Conservation (phyloP, 1,140 invertebrate species). For the Antheraea pernyi region DNA sequence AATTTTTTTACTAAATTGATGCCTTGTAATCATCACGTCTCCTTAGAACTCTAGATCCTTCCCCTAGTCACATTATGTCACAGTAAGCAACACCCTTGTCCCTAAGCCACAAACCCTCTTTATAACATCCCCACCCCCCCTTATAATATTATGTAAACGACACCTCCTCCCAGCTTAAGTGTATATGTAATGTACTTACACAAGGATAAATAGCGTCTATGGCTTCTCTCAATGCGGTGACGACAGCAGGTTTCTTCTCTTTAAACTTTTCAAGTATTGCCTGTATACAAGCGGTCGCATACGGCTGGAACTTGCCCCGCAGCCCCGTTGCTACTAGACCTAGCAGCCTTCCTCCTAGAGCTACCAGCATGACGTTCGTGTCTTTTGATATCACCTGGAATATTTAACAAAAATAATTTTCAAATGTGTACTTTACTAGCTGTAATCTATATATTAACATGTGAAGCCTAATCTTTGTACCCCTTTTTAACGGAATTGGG, state of each 20-base stretch:
- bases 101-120: too few relatives aligned
- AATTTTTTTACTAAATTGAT: too few relatives aligned
- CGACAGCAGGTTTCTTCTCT: constrained; percentile 97
- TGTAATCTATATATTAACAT: too few relatives aligned
- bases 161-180: neutral
- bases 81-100: too few relatives aligned
- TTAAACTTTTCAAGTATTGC: constrained; percentile 97
- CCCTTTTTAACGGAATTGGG: too few relatives aligned
- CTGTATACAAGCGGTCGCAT: constrained; percentile 89
- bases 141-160: neutral
- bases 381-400: constrained; percentile 93
- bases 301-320: constrained; percentile 92
- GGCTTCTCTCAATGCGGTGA: constrained; percentile 91
- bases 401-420: neutral
- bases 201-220: constrained; percentile 93
- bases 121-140: too few relatives aligned
- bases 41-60: too few relatives aligned
- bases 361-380: constrained; percentile 96
- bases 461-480: too few relatives aligned
- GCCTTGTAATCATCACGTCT: too few relatives aligned
- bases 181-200: constrained; percentile 77
- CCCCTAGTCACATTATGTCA: too few relatives aligned
- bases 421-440: too few relatives aligned
- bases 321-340: constrained; percentile 91
- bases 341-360: constrained; percentile 92